Percentiles rank a stretch among this genome's conserved stretches.
Evolutionary conservation across 2,888 invertebrate genomes (phyloP).

Genomic region (Automeris io): DNA sequence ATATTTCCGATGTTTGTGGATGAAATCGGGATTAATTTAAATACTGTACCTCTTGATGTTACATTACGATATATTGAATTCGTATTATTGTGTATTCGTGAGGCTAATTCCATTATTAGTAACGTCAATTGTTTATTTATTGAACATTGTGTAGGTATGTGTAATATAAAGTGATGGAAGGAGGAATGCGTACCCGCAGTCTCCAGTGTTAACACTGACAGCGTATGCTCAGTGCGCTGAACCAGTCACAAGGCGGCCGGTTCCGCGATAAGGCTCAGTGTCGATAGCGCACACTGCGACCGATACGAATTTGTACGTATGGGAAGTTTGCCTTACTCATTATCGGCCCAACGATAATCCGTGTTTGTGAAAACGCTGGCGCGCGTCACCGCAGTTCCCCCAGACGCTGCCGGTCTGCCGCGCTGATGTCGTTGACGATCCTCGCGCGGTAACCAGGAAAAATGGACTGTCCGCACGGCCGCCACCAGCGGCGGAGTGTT

Average conservation of each 20-base stretch:
- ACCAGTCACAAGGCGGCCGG: slow-evolving; percentile 41
- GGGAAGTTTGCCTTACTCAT: slow-evolving; percentile 60
- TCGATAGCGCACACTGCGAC: slow-evolving; percentile 38
- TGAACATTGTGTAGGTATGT: slow-evolving; percentile 47
- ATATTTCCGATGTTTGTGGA: neutral
- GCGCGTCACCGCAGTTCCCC: slow-evolving; percentile 19
- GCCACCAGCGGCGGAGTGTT: slow-evolving; percentile 27
- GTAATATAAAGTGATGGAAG: slow-evolving; percentile 40
- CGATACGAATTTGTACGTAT: slow-evolving; percentile 35
- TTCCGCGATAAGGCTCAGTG: slow-evolving; percentile 51
- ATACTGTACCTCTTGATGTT: slow-evolving; percentile 1
- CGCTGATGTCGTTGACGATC: slow-evolving; percentile 26
- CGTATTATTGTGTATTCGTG: slow-evolving; percentile 23
- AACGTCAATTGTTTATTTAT: slow-evolving; percentile 53
- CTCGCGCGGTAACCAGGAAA: slow-evolving; percentile 38
- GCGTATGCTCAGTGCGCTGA: slow-evolving; percentile 36
- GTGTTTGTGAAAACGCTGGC: slow-evolving; percentile 36
- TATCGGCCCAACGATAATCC: slow-evolving; percentile 57
- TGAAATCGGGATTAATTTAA: neutral
- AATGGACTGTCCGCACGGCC: slow-evolving; percentile 37
- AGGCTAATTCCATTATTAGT: slow-evolving; percentile 29
- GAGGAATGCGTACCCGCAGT: slow-evolving; percentile 45
- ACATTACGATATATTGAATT: slow-evolving; percentile 14
- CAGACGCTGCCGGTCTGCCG: slow-evolving; percentile 20
- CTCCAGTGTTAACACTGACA: slow-evolving; percentile 36